Conservation (phyloP, 2,888 invertebrate genomes). For the Rotaria sp. region DNA sequence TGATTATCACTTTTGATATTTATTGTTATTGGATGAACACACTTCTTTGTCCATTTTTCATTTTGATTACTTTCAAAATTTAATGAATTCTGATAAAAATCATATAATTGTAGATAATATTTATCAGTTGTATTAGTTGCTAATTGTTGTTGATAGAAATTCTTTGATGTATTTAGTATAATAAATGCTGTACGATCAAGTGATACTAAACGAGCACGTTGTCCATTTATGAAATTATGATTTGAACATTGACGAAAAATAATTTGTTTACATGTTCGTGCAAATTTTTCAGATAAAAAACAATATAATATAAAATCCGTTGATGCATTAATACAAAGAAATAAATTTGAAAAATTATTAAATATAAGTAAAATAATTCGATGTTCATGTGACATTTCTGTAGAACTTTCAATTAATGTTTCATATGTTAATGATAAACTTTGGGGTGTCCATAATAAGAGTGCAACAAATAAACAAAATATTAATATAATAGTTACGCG, state of each 20-base stretch:
- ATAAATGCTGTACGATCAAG: background rate
- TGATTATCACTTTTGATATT: background rate
- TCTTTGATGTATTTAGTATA: background rate
- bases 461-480: background rate
- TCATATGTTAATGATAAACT: conserved; percentile 4
- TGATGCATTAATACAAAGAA: background rate
- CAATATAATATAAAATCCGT: background rate
- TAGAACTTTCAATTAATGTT: background rate
- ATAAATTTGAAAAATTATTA: conserved; percentile 12
- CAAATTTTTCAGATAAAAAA: conserved; percentile 18
- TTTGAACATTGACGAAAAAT: background rate
- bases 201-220: background rate
- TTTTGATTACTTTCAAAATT: background rate
- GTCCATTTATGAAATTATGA: background rate
- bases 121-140: background rate
- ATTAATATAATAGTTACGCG: background rate
- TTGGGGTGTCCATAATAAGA: conserved; percentile 11
- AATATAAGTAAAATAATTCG: background rate
- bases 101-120: background rate
- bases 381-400: background rate
- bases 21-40: background rate
- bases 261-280: background rate
- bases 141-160: background rate
- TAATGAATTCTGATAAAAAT: background rate
- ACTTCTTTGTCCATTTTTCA: background rate